These are phyloP conservation scores for Megathymus violae DNA, from an alignment of 1,140 invertebrate genomes.

Conservation along the genomic window DNA sequence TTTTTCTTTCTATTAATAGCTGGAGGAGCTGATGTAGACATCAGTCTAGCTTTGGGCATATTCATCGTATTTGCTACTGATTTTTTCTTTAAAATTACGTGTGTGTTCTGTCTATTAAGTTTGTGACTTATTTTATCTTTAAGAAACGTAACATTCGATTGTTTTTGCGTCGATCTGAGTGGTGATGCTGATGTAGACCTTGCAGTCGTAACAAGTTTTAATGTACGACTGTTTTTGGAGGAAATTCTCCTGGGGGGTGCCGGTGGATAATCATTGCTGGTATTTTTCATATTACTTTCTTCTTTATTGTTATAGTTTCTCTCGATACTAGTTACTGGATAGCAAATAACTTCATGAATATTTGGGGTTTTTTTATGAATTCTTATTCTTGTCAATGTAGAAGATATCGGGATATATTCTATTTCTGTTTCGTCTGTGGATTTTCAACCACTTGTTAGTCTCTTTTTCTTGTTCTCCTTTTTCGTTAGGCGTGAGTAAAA, in stretches of 20 bases:
- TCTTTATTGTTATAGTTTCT: conserved; percentile 28
- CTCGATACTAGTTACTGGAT: conserved; percentile 83
- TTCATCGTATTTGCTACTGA: conserved; percentile 49
- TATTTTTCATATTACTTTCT: conserved; percentile 43
- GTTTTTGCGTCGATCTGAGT: conserved; percentile 42
- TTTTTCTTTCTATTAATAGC: conserved; percentile 60
- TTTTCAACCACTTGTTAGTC: conserved; percentile 65
- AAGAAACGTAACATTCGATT: conserved; percentile 84
- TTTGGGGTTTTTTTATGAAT: conserved; percentile 85
- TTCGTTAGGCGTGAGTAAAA: conserved; percentile 67
- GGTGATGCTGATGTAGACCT: conserved; percentile 55
- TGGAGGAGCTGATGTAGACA: conserved; percentile 66
- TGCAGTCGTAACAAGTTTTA: conserved; percentile 86
- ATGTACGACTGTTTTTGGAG: conserved; percentile 88
- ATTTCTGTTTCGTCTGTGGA: conserved; percentile 89
- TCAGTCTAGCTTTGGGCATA: conserved; percentile 66
- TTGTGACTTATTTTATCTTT: conserved; percentile 85
- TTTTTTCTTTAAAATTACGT: conserved; percentile 74
- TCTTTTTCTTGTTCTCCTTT: conserved; percentile 38
- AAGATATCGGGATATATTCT: conserved; percentile 92
- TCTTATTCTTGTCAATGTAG: conserved; percentile 91
- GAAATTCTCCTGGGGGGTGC: conserved; percentile 89
- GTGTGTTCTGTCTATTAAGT: conserved; percentile 77
- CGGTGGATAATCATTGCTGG: conserved; percentile 77
- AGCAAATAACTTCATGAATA: conserved; percentile 84